These are phyloP conservation scores for Psilopsiagon aymara DNA, from an alignment of 2,113 vertebrate species.

Conservation along the genomic window DNA sequence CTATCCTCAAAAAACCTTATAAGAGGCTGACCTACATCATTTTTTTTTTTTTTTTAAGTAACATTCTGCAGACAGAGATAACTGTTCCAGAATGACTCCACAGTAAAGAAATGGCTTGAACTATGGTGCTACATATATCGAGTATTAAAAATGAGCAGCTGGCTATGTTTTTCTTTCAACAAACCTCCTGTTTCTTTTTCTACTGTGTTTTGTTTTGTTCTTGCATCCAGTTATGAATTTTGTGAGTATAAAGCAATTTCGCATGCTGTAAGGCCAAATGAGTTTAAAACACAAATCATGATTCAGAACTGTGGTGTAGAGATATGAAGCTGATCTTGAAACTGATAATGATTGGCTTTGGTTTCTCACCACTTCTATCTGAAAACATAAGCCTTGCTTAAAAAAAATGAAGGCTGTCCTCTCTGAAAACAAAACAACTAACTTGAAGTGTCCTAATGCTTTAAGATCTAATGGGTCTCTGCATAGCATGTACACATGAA, in stretches of 20 bases:
- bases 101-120: neutral
- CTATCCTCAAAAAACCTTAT: neutral
- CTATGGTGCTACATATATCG: neutral
- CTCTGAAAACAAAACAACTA: neutral
- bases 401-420: neutral
- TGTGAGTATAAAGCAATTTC: neutral
- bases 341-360: conserved; percentile 32
- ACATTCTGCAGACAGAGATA: neutral
- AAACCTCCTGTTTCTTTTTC: neutral
- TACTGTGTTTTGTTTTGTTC: neutral
- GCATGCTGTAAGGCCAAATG: neutral
- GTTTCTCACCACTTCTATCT: neutral
- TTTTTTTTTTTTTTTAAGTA: neutral
- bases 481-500: too few species aligned
- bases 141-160: neutral
- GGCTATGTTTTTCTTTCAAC: neutral
- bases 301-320: neutral
- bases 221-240: conserved; percentile 17
- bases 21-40: neutral
- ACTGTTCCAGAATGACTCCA: neutral
- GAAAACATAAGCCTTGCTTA: neutral
- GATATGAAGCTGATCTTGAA: neutral
- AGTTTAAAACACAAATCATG: conserved; percentile 39
- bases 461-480: neutral
- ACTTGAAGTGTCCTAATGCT: neutral